Evolutionary conservation across 1,140 invertebrate genomes (phyloP).

Genomic region (Diorhabda carinulata): DNA sequence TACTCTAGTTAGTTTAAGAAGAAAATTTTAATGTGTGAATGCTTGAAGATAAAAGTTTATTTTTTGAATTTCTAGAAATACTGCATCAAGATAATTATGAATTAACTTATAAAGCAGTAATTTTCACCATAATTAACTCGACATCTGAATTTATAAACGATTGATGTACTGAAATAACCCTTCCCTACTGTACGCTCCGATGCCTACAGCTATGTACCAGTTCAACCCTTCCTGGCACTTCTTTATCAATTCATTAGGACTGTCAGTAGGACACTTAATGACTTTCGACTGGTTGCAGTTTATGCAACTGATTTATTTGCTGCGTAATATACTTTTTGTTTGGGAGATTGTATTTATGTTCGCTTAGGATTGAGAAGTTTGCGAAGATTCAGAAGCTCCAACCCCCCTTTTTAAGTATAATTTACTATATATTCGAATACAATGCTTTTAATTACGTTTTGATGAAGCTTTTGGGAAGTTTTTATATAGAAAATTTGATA

Average conservation of each 20-base stretch:
- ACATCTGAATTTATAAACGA: slow-evolving; percentile 8
- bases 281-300: neutral
- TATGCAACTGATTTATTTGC: slow-evolving; percentile 1
- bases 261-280: slow-evolving; percentile 11
- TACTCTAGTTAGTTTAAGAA: no score
- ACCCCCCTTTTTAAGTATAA: no score
- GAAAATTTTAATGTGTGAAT: no score
- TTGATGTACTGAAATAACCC: slow-evolving; percentile 7
- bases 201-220: slow-evolving; percentile 7
- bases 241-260: slow-evolving; percentile 19
- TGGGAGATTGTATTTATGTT: neutral
- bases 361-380: no score
- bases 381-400: no score
- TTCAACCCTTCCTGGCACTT: slow-evolving; percentile 16
- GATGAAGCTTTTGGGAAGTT: no score
- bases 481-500: no score
- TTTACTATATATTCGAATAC: no score
- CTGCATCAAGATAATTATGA: no score
- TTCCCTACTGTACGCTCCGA: slow-evolving; percentile 7
- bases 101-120: neutral
- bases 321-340: neutral
- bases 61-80: no score
- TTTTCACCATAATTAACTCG: slow-evolving; percentile 15
- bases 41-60: no score
- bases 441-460: no score